Conservation (phyloP, 2,888 invertebrate species). For the Isoperla grammatica region DNA sequence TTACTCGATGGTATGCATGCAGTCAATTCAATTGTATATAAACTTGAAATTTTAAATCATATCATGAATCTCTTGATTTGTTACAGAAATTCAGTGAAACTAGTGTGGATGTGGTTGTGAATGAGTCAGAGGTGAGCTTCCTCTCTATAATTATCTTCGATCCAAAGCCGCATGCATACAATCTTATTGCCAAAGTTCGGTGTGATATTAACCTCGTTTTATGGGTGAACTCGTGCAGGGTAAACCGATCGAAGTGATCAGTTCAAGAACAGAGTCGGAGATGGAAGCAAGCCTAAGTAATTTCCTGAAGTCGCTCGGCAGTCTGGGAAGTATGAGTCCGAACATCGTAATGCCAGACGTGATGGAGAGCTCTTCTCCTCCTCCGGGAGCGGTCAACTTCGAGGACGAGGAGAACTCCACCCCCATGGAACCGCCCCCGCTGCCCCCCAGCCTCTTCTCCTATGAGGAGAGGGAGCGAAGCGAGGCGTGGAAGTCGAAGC, state of each 20-base stretch:
- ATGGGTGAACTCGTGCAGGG: constrained; percentile 38
- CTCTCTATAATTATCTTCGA: neutral
- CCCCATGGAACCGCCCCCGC: constrained; percentile 30
- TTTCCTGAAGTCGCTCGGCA: constrained; percentile 51
- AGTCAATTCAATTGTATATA: no score
- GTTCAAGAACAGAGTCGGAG: constrained; percentile 47
- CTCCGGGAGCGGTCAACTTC: constrained; percentile 39
- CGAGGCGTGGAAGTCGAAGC: constrained; percentile 31
- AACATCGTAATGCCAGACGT: no score
- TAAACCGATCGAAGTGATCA: constrained; percentile 54
- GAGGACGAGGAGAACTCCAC: constrained; percentile 8
- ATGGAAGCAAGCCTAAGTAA: constrained; percentile 52
- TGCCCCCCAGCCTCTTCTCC: constrained; percentile 30
- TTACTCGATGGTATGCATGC: neutral
- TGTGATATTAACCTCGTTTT: no score
- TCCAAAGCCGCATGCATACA: neutral
- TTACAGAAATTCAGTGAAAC: constrained; percentile 30
- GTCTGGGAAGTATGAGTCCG: constrained; percentile 37
- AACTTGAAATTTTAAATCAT: neutral
- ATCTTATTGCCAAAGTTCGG: neutral
- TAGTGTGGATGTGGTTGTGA: constrained; percentile 21
- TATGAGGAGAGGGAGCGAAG: constrained; percentile 11
- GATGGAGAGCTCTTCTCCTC: constrained; percentile 39
- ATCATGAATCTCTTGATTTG: constrained; percentile 10
- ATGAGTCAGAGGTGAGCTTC: constrained; percentile 14